Evolutionary conservation across 2,888 invertebrate species (phyloP).

Genomic region (Parthenolecanium corni): DNA sequence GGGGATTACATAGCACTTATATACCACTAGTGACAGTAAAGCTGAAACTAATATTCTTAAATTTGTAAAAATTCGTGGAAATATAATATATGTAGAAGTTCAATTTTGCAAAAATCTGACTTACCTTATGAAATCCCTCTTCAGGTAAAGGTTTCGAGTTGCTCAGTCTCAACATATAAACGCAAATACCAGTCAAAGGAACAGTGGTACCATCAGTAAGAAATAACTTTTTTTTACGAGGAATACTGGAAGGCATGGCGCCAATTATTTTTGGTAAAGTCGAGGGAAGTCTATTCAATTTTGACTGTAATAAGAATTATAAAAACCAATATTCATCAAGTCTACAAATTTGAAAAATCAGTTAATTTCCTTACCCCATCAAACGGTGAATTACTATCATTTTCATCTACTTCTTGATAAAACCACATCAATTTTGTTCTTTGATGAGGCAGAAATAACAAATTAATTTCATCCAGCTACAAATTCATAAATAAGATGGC

Average conservation of each 20-base stretch:
- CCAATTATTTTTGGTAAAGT: conserved; percentile 22
- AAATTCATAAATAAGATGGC: conserved; percentile 38
- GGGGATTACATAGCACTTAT: no score
- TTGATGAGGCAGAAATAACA: conserved; percentile 73
- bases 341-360: neutral
- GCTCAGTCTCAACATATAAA: conserved; percentile 72
- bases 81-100: no score
- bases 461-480: conserved; percentile 76
- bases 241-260: neutral
- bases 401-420: conserved; percentile 73
- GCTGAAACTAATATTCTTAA: no score
- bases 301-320: neutral
- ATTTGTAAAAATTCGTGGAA: no score
- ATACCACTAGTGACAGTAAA: no score
- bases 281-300: neutral
- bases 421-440: conserved; percentile 76
- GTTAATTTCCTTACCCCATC: conserved; percentile 1
- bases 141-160: conserved; percentile 75
- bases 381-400: conserved; percentile 39
- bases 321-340: neutral
- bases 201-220: conserved; percentile 75
- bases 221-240: conserved; percentile 60
- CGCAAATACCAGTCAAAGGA: conserved; percentile 66
- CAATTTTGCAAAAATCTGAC: no score
- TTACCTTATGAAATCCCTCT: conserved; percentile 83